Conservation (phyloP, 1,140 invertebrate genomes). For the Ladona fulva region DNA sequence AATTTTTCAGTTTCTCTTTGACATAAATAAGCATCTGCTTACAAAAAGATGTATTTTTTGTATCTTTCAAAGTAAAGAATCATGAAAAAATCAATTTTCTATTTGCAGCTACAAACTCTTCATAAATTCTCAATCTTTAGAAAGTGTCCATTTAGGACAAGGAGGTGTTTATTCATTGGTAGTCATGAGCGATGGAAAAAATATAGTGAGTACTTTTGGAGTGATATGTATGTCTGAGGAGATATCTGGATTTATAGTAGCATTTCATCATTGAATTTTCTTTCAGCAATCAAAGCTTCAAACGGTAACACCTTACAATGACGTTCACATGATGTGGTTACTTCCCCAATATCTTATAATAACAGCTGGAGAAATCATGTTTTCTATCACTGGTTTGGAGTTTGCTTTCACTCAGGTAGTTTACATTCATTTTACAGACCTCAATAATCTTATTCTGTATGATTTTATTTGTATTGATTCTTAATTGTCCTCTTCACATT, state of each 20-base stretch:
- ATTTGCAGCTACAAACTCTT: too few relatives aligned
- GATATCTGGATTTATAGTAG: too few relatives aligned
- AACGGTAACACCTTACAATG: constrained; percentile 33
- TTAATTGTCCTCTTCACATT: too few relatives aligned
- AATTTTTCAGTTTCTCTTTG: too few relatives aligned
- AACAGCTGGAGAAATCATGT: constrained; percentile 54
- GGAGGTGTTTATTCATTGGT: background rate
- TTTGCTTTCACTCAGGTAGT: constrained; percentile 58
- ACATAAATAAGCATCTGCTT: too few relatives aligned
- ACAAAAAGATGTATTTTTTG: too few relatives aligned
- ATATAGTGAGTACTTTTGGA: background rate
- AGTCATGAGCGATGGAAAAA: background rate
- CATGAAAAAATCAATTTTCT: too few relatives aligned
- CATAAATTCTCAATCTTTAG: too few relatives aligned
- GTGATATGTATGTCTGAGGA: too few relatives aligned
- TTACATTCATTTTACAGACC: background rate
- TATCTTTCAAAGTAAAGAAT: too few relatives aligned
- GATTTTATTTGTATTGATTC: too few relatives aligned
- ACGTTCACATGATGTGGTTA: constrained; percentile 48
- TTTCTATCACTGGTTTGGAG: constrained; percentile 53
- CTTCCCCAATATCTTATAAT: constrained; percentile 55
- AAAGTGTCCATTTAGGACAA: background rate
- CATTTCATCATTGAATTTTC: background rate
- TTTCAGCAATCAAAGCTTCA: constrained; percentile 22
- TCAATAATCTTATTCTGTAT: too few relatives aligned